Percentiles rank a stretch among this genome's conserved stretches.
Evolutionary conservation across 2,113 vertebrate genomes (phyloP).

Genomic region (Callipepla californica): DNA sequence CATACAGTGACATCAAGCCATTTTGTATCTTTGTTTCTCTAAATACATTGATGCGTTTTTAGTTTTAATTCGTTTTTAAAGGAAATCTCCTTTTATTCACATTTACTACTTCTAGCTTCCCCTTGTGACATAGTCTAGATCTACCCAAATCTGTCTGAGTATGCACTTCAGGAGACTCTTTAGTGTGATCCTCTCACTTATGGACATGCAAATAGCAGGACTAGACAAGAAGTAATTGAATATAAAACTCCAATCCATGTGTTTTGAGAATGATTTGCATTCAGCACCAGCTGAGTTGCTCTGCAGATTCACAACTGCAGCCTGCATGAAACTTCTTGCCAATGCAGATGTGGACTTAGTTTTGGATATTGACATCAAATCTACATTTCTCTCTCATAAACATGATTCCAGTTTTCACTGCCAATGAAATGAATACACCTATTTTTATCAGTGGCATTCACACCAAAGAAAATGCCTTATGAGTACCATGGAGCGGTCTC

Average conservation of each 20-base stretch:
- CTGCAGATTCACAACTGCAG: neutral
- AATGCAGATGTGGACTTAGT: accelerated
- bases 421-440: neutral
- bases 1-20: neutral
- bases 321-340: neutral
- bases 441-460: neutral
- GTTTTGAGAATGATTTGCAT: accelerated
- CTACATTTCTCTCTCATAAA: neutral
- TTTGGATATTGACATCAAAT: neutral
- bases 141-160: neutral
- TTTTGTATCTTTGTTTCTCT: neutral
- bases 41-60: neutral
- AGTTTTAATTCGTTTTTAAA: neutral
- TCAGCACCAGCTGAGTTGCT: neutral
- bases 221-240: neutral
- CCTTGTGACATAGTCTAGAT: neutral
- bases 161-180: neutral
- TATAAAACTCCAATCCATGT: neutral
- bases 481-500: neutral
- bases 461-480: neutral
- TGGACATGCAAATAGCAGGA: neutral
- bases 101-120: neutral
- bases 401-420: neutral
- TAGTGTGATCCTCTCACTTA: neutral
- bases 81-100: neutral